These are phyloP conservation scores for Gymnogyps californianus DNA, from an alignment of 2,113 vertebrate genomes.

Conservation along the genomic window DNA sequence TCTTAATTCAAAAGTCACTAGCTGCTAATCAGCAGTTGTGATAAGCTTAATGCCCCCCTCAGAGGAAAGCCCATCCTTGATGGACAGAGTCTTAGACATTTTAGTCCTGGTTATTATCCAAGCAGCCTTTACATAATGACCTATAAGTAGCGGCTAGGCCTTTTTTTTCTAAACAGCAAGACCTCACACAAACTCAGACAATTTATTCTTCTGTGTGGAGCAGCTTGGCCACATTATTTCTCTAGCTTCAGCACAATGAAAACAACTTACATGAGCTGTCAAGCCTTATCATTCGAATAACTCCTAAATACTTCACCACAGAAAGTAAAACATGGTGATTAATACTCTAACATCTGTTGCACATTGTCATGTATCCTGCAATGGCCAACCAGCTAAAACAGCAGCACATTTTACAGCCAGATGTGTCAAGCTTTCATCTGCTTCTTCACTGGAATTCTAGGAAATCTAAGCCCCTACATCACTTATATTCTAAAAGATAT, in stretches of 20 bases:
- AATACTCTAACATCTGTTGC: slow-evolving; percentile 33
- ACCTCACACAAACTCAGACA: background rate
- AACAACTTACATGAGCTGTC: slow-evolving; percentile 20
- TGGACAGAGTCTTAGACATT: background rate
- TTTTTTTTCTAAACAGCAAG: background rate
- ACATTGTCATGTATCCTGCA: background rate
- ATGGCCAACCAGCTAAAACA: background rate
- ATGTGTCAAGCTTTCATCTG: slow-evolving; percentile 6
- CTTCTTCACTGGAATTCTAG: background rate
- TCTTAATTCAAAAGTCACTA: slow-evolving; percentile 13
- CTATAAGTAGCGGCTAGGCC: background rate
- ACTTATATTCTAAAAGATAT: background rate
- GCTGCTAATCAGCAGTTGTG: background rate
- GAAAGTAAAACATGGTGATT: slow-evolving; percentile 23
- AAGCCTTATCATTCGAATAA: background rate
- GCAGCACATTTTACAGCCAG: slow-evolving; percentile 3
- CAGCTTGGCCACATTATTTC: background rate
- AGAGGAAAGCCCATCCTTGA: background rate
- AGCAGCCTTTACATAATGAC: background rate
- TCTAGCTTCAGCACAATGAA: background rate
- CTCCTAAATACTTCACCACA: slow-evolving; percentile 20
- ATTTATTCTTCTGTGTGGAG: background rate
- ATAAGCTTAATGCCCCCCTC: background rate
- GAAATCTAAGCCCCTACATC: background rate
- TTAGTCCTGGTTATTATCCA: background rate